Evolutionary conservation across 2,797 vertebrate genomes (phyloP).

Genomic region (Pelodytes ibericus): DNA sequence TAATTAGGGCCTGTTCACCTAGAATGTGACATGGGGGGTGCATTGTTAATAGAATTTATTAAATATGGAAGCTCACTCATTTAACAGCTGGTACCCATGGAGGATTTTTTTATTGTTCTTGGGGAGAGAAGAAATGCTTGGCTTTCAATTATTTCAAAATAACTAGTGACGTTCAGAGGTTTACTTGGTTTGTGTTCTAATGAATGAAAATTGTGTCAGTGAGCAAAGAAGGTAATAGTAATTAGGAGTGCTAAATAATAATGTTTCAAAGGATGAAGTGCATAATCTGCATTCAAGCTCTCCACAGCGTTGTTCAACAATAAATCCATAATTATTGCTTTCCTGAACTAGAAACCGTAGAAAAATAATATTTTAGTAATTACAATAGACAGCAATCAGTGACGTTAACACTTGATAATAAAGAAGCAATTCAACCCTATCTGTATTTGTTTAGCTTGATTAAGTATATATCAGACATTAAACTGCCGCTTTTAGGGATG

Average conservation of each 20-base stretch:
- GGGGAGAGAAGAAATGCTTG: constrained; percentile 31
- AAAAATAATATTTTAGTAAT: no score
- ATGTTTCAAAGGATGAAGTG: constrained; percentile 4
- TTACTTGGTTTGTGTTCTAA: constrained; percentile 22
- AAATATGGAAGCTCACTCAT: constrained; percentile 62
- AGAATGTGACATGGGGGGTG: constrained; percentile 62
- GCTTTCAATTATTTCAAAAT: constrained; percentile 19
- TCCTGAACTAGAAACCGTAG: neutral
- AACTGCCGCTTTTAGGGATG: no score
- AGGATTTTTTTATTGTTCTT: constrained; percentile 54
- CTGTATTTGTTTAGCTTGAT: no score
- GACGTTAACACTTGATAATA: no score
- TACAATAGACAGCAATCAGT: no score
- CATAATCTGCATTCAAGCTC: constrained; percentile 7
- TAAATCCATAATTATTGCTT: constrained; percentile 11
- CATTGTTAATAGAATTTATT: constrained; percentile 64
- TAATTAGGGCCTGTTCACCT: constrained; percentile 66
- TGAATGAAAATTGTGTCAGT: constrained; percentile 24
- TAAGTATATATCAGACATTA: no score
- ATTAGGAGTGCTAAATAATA: constrained; percentile 13
- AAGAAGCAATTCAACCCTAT: no score
- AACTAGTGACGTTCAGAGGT: constrained; percentile 12
- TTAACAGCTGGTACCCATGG: constrained; percentile 60
- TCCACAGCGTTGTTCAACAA: constrained; percentile 7
- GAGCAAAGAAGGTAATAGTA: constrained; percentile 12